Evolutionary conservation across 2,888 invertebrate species (phyloP).

Genomic region (Tortricodes alternella): DNA sequence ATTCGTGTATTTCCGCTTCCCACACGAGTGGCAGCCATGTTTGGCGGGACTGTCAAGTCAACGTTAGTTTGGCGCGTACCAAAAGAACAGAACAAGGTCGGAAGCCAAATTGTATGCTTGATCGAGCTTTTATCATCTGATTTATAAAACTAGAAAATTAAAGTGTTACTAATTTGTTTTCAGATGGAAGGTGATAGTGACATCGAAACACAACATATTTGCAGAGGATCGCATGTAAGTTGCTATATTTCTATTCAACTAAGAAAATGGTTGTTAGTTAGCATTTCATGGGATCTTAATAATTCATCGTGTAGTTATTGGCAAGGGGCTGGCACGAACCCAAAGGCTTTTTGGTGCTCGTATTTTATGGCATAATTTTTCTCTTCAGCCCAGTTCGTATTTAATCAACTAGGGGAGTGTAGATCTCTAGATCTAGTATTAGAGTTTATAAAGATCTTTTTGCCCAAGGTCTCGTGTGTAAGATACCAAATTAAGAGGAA

Average conservation of each 20-base stretch:
- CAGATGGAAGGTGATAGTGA: slow-evolving; percentile 4
- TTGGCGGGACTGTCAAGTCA: slow-evolving; percentile 80
- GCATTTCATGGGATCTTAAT: neutral
- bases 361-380: slow-evolving; percentile 46
- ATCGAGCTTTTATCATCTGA: slow-evolving; percentile 10
- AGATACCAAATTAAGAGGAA: too few species aligned
- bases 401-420: slow-evolving; percentile 22
- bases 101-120: slow-evolving; percentile 50
- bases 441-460: too few species aligned
- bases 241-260: neutral
- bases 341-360: slow-evolving; percentile 41
- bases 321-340: slow-evolving; percentile 41
- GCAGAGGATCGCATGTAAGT: slow-evolving; percentile 8
- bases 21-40: slow-evolving; percentile 79
- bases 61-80: slow-evolving; percentile 80
- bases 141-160: neutral
- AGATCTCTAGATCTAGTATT: neutral
- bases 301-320: slow-evolving; percentile 36
- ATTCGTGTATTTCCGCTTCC: slow-evolving; percentile 81
- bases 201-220: neutral
- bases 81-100: slow-evolving; percentile 65
- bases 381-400: slow-evolving; percentile 41
- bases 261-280: neutral
- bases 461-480: too few species aligned
- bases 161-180: slow-evolving; percentile 5